Conservation (phyloP, 2,888 invertebrate species). For the Chalcis sispes region DNA sequence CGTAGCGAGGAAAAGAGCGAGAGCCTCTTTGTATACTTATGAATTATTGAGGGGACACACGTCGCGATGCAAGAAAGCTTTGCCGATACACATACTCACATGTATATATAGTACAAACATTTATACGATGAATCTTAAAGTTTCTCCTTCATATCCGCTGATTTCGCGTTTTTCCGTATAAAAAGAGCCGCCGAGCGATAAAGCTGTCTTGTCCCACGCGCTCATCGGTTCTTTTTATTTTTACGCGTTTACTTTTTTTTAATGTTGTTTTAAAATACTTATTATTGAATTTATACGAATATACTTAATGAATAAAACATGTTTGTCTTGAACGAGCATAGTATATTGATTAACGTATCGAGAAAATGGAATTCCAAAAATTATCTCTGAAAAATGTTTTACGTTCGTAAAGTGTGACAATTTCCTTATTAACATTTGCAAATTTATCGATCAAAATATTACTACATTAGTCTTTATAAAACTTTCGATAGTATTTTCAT, state of each 20-base stretch:
- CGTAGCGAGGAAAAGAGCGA: no score
- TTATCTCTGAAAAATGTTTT: no score
- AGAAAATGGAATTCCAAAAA: no score
- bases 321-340: no score
- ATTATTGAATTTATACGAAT: constrained; percentile 12
- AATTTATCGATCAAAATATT: no score
- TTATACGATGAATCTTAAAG: constrained; percentile 31
- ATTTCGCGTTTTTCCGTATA: constrained; percentile 33
- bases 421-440: no score
- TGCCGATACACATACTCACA: no score
- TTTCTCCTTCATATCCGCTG: constrained; percentile 29
- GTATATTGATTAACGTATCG: no score
- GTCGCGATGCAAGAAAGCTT: constrained; percentile 32
- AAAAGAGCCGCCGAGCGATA: neutral
- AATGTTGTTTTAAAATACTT: neutral
- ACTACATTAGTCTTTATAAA: no score
- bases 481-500: no score
- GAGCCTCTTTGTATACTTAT: constrained; percentile 39
- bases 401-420: no score
- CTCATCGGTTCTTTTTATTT: neutral
- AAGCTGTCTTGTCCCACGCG: constrained; percentile 11
- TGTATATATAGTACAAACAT: no score
- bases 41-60: constrained; percentile 51
- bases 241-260: neutral
- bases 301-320: constrained; percentile 6